Evolutionary conservation across 2,888 invertebrate genomes (phyloP).

Genomic region (Plusia festucae): DNA sequence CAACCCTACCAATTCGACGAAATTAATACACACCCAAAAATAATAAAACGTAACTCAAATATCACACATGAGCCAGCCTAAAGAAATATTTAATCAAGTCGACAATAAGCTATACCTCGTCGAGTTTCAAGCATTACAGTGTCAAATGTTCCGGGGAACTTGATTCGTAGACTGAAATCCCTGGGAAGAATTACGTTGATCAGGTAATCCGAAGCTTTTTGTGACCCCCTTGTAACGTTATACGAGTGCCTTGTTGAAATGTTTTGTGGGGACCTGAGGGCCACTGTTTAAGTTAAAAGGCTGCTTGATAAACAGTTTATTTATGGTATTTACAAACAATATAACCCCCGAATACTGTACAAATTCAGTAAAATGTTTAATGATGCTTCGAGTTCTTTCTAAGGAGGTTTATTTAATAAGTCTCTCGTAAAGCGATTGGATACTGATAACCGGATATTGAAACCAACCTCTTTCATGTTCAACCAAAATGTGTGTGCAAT

Average conservation of each 20-base stretch:
- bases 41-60: conserved; percentile 42
- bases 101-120: conserved; percentile 57
- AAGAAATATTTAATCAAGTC: conserved; percentile 64
- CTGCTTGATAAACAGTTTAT: too few relatives aligned
- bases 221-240: conserved; percentile 33
- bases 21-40: conserved; percentile 17
- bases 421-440: too few relatives aligned
- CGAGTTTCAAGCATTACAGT: conserved; percentile 64
- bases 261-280: not conserved
- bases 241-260: conserved; percentile 12
- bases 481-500: too few relatives aligned
- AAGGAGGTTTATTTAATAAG: too few relatives aligned
- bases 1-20: not conserved
- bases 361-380: too few relatives aligned
- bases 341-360: too few relatives aligned
- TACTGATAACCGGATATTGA: too few relatives aligned
- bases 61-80: conserved; percentile 22
- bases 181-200: conserved; percentile 49
- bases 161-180: conserved; percentile 55
- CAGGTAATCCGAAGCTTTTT: conserved; percentile 49
- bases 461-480: too few relatives aligned
- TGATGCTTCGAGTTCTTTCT: too few relatives aligned
- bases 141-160: conserved; percentile 63
- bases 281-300: not conserved
- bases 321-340: too few relatives aligned